These are phyloP conservation scores for Aldrovandia affinis DNA, from an alignment of 2,797 vertebrate genomes.

Conservation along the genomic window DNA sequence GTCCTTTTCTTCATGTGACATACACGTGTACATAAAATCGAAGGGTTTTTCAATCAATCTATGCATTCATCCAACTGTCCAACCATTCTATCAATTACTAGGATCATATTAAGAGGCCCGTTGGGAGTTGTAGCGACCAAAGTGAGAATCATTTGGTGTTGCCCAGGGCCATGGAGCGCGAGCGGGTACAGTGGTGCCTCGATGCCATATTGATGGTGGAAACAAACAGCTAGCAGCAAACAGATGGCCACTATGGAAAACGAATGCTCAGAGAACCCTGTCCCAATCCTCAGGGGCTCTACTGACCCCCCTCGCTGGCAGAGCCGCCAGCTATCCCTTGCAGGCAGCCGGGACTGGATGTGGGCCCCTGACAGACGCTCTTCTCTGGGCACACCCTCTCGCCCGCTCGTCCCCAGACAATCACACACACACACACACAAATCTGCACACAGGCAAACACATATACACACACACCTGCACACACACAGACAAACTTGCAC, in stretches of 20 bases:
- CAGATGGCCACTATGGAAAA: conserved; percentile 19
- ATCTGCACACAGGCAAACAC: neutral
- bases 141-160: neutral
- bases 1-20: too few species aligned
- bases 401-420: neutral
- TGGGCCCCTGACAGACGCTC: neutral
- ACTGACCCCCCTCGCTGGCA: neutral
- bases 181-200: neutral
- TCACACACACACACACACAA: neutral
- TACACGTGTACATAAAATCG: too few species aligned
- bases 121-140: neutral
- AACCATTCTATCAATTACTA: neutral
- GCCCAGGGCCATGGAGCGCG: neutral
- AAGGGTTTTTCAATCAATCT: neutral
- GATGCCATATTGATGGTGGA: conserved; percentile 2
- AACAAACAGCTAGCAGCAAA: conserved; percentile 6
- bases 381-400: neutral
- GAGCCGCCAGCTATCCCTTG: neutral
- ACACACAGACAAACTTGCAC: neutral
- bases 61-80: neutral
- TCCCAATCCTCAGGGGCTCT: neutral
- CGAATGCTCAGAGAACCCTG: neutral
- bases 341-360: neutral
- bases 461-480: neutral
- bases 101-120: neutral